Evolutionary conservation across 2,113 vertebrate species (phyloP).

Genomic region (Ceuthmochares aereus): DNA sequence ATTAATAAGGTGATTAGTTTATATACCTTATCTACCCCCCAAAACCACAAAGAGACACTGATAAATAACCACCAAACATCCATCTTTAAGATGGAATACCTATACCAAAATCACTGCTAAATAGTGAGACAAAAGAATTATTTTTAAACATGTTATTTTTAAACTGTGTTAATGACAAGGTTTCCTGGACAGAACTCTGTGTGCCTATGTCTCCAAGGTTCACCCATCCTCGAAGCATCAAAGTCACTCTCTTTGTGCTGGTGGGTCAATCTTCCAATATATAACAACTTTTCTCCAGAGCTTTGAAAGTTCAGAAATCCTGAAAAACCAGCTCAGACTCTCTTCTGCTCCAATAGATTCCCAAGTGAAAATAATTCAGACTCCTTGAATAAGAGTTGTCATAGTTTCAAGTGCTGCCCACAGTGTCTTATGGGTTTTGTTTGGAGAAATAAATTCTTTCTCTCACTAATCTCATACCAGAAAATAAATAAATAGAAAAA

Average conservation of each 20-base stretch:
- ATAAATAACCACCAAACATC: neutral
- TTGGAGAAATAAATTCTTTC: neutral
- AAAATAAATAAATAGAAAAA: neutral
- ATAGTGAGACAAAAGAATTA: neutral
- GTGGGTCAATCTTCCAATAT: rapidly evolving
- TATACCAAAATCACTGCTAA: neutral
- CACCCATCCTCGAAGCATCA: neutral
- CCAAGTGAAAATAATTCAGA: neutral
- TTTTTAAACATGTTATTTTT: neutral
- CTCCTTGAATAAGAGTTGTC: neutral
- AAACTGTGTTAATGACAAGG: neutral
- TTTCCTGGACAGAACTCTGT: neutral
- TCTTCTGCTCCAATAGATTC: neutral
- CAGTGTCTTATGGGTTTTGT: neutral
- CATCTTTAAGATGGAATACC: neutral
- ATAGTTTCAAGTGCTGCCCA: neutral
- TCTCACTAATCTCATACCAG: neutral
- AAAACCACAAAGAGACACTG: neutral
- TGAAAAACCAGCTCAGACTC: neutral
- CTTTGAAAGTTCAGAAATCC: neutral
- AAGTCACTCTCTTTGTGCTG: neutral
- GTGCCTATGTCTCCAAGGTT: neutral
- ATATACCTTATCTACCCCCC: neutral
- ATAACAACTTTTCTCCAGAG: neutral
- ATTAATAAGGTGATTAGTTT: neutral